These are phyloP conservation scores for Lepilemur septentrionalis DNA, from an alignment of 2,797 vertebrate genomes.

Conservation along the genomic window DNA sequence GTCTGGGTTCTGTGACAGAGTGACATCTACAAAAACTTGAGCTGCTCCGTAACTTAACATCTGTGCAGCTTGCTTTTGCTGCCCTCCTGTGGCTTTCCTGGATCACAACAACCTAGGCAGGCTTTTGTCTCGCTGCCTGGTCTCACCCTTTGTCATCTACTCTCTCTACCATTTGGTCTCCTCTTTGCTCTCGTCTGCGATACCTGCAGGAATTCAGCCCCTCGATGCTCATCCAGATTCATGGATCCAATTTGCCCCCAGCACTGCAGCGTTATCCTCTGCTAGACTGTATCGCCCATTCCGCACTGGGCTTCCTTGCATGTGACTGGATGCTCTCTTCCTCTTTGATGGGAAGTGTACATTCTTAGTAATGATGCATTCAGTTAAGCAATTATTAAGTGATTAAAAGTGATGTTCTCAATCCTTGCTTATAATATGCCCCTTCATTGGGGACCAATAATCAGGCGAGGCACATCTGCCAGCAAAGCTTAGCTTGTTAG, in stretches of 20 bases:
- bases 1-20: background rate
- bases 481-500: background rate
- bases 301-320: accelerated
- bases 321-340: background rate
- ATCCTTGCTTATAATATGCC: background rate
- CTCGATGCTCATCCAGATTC: background rate
- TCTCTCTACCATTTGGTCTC: background rate
- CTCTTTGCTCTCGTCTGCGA: background rate
- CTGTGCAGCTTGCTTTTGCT: background rate
- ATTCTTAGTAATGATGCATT: background rate
- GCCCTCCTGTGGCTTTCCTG: slow-evolving; percentile 39
- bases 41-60: too few relatives aligned
- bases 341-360: background rate
- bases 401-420: slow-evolving; percentile 1
- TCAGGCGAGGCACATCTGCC: background rate
- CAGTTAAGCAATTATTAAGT: background rate
- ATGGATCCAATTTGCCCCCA: background rate
- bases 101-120: background rate
- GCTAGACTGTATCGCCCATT: background rate
- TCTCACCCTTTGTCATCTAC: background rate
- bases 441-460: background rate
- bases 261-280: background rate
- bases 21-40: background rate
- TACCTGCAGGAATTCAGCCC: background rate
- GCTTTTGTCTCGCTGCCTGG: background rate